Evolutionary conservation across 2,113 vertebrate species (phyloP).

Genomic region (Plecotus auritus): DNA sequence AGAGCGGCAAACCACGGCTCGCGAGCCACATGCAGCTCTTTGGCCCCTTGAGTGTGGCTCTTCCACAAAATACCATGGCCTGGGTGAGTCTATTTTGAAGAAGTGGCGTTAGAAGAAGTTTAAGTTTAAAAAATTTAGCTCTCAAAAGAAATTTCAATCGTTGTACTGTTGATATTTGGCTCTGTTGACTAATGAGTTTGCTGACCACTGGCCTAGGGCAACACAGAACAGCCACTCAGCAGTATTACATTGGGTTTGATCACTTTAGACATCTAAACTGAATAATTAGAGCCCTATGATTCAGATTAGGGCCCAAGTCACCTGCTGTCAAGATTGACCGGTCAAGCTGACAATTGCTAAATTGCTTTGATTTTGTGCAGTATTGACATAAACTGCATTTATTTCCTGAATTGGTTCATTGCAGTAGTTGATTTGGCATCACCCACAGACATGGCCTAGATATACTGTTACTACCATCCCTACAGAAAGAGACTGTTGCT

Average conservation of each 20-base stretch:
- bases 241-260: background rate
- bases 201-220: background rate
- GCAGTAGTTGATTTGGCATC: background rate
- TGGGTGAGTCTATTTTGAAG: no score
- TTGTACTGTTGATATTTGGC: no score
- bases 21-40: no score
- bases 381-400: background rate
- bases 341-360: background rate
- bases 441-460: constrained; percentile 16
- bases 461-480: constrained; percentile 27
- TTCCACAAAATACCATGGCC: no score
- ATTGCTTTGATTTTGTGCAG: background rate
- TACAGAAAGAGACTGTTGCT: constrained; percentile 31
- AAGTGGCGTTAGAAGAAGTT: no score
- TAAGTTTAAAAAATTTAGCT: no score
- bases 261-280: background rate
- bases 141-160: no score
- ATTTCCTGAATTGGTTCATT: background rate
- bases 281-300: background rate
- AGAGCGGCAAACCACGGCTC: no score
- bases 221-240: background rate
- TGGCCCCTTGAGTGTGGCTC: no score
- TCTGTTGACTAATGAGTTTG: no score
- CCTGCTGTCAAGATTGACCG: background rate
- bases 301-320: background rate